A percentile compares a stretch with the other conserved stretches of the same genome.
Conservation (phyloP, 2,888 invertebrate species). For the Mamestra brassicae region DNA sequence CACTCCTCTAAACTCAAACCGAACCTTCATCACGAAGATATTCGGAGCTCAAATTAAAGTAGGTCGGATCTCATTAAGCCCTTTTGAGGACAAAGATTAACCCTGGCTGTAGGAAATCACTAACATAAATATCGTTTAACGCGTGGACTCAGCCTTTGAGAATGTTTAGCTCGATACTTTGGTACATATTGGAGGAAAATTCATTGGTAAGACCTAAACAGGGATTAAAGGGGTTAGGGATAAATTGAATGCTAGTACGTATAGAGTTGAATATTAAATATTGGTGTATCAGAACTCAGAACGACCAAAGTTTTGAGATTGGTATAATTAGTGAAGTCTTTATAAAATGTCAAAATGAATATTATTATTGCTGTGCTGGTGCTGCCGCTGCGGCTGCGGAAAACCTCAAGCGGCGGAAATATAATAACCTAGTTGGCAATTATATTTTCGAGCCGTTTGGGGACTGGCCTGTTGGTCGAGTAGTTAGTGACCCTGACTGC, state of each 20-base stretch:
- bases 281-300: background rate
- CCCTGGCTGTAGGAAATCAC: conserved; percentile 48
- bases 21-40: conserved; percentile 56
- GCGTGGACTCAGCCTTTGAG: conserved; percentile 7
- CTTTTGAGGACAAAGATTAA: conserved; percentile 63
- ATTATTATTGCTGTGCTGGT: no score
- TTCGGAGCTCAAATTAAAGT: conserved; percentile 58
- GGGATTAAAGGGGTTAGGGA: background rate
- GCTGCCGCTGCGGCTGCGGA: no score
- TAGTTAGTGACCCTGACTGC: no score
- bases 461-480: no score
- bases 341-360: no score
- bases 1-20: conserved; percentile 47
- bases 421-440: no score
- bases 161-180: conserved; percentile 21
- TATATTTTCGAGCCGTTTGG: no score
- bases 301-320: background rate
- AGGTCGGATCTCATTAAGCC: conserved; percentile 61
- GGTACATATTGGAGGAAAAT: conserved; percentile 39
- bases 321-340: no score
- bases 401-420: no score
- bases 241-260: background rate
- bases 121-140: conserved; percentile 57
- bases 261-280: background rate
- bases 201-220: conserved; percentile 32